A percentile compares a stretch with the other conserved stretches of the same genome.
These are phyloP conservation scores for Drosophila flavopinicola DNA, from an alignment of 2,888 invertebrate genomes.

Conservation along the genomic window DNA sequence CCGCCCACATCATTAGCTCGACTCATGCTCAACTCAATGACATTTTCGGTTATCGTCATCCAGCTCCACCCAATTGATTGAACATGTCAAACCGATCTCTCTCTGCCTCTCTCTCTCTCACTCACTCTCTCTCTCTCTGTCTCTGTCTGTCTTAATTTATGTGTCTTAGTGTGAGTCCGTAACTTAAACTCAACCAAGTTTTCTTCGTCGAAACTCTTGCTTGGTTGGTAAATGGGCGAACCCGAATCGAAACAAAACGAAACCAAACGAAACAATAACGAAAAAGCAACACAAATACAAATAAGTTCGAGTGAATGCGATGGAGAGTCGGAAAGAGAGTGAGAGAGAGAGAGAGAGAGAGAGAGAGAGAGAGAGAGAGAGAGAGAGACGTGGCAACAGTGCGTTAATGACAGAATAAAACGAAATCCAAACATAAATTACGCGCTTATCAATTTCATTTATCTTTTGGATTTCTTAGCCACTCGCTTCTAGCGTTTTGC, in stretches of 20 bases:
- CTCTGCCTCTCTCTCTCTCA: background rate
- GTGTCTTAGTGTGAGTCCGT: background rate
- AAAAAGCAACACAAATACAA: constrained; percentile 13
- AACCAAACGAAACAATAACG: constrained; percentile 22
- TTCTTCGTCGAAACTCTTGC: background rate
- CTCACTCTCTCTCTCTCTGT: background rate
- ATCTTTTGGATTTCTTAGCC: constrained; percentile 75
- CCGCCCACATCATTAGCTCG: constrained; percentile 31
- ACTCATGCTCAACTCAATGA: constrained; percentile 18
- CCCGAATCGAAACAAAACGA: background rate
- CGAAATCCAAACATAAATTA: constrained; percentile 81
- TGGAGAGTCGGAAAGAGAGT: too few species aligned
- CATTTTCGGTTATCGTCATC: constrained; percentile 13
- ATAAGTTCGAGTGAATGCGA: background rate
- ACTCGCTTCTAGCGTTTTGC: constrained; percentile 36
- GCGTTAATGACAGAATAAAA: constrained; percentile 81
- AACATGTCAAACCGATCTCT: constrained; percentile 14
- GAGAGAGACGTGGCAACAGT: constrained; percentile 52
- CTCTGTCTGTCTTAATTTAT: background rate
- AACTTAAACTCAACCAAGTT: constrained; percentile 18
- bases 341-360: background rate
- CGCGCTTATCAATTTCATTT: constrained; percentile 81
- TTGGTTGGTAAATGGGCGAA: constrained; percentile 5
- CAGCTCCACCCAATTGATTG: constrained; percentile 18
- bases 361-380: background rate